A percentile compares a stretch with the other conserved stretches of the same genome.
Conservation (phyloP, 2,888 invertebrate genomes). For the Pseudococcus jackbeardsleyi region DNA sequence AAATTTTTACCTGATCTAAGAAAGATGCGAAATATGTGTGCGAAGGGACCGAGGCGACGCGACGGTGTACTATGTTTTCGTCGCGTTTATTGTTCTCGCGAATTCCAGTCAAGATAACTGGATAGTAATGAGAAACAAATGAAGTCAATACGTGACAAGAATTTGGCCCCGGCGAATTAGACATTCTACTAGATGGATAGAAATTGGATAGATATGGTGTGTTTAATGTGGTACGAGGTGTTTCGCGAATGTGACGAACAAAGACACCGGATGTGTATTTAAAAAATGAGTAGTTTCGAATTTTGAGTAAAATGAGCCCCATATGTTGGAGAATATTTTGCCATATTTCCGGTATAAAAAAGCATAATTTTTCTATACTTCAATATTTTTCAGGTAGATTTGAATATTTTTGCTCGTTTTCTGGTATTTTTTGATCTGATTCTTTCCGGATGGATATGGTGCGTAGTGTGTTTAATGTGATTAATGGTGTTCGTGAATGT, state of each 20-base stretch:
- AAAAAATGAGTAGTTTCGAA: too few species aligned
- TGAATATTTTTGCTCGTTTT: too few species aligned
- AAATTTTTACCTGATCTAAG: neutral
- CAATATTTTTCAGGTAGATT: too few species aligned
- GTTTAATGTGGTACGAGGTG: neutral
- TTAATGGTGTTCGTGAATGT: too few species aligned
- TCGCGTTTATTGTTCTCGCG: conserved; percentile 15
- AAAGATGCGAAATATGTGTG: neutral
- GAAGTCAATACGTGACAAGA: conserved; percentile 43
- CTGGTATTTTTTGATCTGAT: too few species aligned
- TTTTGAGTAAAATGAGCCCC: too few species aligned
- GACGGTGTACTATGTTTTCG: neutral
- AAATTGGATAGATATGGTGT: neutral
- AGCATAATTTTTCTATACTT: too few species aligned
- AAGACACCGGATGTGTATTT: too few species aligned
- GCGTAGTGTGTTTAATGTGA: too few species aligned
- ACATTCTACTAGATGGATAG: neutral
- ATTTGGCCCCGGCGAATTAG: neutral
- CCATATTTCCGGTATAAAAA: too few species aligned
- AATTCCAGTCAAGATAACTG: conserved; percentile 1
- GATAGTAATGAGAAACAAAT: conserved; percentile 36
- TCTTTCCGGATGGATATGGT: too few species aligned
- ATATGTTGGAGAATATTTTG: too few species aligned
- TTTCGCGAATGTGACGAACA: neutral
- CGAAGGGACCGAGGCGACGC: neutral